Evolutionary conservation across 2,113 vertebrate species (phyloP).

Genomic region (Azemiops feae): DNA sequence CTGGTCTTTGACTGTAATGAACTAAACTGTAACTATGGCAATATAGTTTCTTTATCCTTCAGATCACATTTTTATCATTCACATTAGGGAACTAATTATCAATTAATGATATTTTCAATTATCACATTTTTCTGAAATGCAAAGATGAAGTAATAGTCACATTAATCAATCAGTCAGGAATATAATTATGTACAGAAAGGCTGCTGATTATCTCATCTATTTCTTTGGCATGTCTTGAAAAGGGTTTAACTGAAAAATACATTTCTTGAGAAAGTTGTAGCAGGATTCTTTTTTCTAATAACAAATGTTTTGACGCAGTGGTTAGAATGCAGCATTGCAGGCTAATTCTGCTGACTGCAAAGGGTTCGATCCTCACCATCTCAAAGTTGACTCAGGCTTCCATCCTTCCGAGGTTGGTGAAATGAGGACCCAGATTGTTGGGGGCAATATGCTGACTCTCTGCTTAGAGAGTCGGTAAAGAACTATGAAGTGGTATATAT

Average conservation of each 20-base stretch:
- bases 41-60: slow-evolving; percentile 42
- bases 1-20: neutral
- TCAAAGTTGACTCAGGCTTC: neutral
- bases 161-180: slow-evolving; percentile 60
- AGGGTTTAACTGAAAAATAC: slow-evolving; percentile 38
- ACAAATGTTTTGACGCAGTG: slow-evolving; percentile 8
- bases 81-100: neutral
- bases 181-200: slow-evolving; percentile 60
- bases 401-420: neutral
- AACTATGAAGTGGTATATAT: neutral
- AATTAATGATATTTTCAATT: slow-evolving; percentile 41
- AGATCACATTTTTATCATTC: neutral
- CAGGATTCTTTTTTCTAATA: slow-evolving; percentile 21
- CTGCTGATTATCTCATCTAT: slow-evolving; percentile 59
- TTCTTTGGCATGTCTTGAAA: slow-evolving; percentile 39
- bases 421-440: neutral
- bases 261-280: slow-evolving; percentile 42
- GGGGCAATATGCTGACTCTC: neutral
- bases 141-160: slow-evolving; percentile 61
- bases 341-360: neutral
- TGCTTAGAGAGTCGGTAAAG: neutral
- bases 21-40: slow-evolving; percentile 9
- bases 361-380: neutral
- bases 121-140: slow-evolving; percentile 57
- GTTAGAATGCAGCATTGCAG: neutral